phyloP scores from a whole-genome alignment of 2,888 invertebrate genomes.

The Drosophila melanosoma region DNA sequence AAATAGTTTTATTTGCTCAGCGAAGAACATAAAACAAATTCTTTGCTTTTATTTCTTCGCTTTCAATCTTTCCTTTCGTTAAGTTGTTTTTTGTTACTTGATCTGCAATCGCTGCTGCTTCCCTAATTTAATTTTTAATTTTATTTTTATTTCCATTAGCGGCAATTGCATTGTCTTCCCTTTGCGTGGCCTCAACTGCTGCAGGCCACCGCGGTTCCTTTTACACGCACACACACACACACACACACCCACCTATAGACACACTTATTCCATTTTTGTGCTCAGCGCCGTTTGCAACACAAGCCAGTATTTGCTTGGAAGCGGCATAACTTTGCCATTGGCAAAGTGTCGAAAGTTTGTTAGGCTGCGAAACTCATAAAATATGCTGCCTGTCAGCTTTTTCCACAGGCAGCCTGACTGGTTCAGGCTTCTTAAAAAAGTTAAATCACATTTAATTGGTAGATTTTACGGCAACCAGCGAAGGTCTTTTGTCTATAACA shows the following conservation, averaged over 20 bases:
- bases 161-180: conserved; percentile 16
- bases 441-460: conserved; percentile 71
- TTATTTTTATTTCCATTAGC: conserved; percentile 32
- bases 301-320: conserved; percentile 23
- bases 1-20: conserved; percentile 40
- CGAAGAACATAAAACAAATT: conserved; percentile 20
- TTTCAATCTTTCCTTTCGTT: conserved; percentile 9
- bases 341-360: conserved; percentile 64
- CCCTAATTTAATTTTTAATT: conserved; percentile 49
- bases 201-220: conserved; percentile 8
- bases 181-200: conserved; percentile 4
- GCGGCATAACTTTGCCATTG: conserved; percentile 47
- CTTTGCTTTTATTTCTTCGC: conserved; percentile 18
- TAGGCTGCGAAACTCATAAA: conserved; percentile 52
- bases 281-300: conserved; percentile 16
- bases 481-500: conserved; percentile 48
- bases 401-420: conserved; percentile 1
- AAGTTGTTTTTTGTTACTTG: conserved; percentile 14
- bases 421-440: conserved; percentile 34
- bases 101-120: conserved; percentile 10
- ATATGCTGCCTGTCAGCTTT: conserved; percentile 24
- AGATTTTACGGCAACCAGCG: conserved; percentile 38
- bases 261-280: conserved; percentile 7
- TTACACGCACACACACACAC: conserved; percentile 5
- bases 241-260: neutral